Base-by-base conservation (phyloP, 2,888 invertebrate species). In the Marronus borbonicus region DNA sequence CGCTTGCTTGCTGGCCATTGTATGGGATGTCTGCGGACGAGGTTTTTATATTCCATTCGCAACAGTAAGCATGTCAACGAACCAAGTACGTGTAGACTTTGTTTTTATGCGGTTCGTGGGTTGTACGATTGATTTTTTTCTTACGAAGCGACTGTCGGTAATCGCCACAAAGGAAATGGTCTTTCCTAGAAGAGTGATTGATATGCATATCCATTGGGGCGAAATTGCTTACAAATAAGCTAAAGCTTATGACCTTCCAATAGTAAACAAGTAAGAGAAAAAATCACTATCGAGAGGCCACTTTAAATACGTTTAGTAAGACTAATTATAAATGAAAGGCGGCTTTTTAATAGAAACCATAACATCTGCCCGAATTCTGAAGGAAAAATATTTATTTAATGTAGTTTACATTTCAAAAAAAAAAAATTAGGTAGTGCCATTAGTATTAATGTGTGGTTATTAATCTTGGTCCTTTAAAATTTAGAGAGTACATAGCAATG, bases 81-180 rank as follows among this genome's bases (percentile, higher is more conserved):
- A 68, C 50, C 68, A 28, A 7, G 50, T 50, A 68, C 68, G 50
- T 68, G 50, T 28, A 68, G 28, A 14, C 17, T 49, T 68, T 68
- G 68, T 68, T 68, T 68, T 68, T 68, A 39, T 68, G 50, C 49
- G 68, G 24, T 28, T 68, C 50, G 68, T 68, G 28, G 66, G 50
- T 68, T 50, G 50, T 17, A 49, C 44, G 68, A 68, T 68, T 68
- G 68, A 68, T 52, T 68, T 68, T 50, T 10, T 68, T 49, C 3
- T 60, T 60, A 20, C 1, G 60, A 55, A 55, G 1, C 55, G 24
- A n/a, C 17, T 55, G 55, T 55, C 55, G 55, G 55, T 55, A 55
- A 55, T 55, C 8, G 20, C 55, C 24, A 20, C 55, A 55, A 55
- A 55, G 55, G 55, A 55, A 55, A 55, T 55, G 8, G 55, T 17